Evolutionary conservation across 37 sponge, comb jelly and placozoan species (phyloP).

Genomic region (Crambe crambe): DNA sequence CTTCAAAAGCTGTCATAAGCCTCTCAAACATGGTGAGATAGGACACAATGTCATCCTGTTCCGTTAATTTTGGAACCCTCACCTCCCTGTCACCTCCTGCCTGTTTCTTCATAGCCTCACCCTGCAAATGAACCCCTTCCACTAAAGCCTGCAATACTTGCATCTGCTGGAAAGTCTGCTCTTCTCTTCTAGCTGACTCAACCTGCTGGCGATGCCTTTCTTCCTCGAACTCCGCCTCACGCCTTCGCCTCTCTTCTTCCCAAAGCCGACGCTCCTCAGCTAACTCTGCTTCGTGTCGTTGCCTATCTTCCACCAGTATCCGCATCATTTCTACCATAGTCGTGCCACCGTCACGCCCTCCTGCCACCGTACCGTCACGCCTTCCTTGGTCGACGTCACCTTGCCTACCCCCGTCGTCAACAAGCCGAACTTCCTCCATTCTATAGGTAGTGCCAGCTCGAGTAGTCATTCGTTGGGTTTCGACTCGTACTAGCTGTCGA

Average conservation of each 20-base stretch:
- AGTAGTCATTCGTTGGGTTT: background rate
- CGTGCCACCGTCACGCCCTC: background rate
- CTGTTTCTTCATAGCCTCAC: background rate
- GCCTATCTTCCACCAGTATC: background rate
- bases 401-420: background rate
- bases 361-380: background rate
- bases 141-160: slow-evolving; percentile 1
- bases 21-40: slow-evolving; percentile 10
- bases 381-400: background rate
- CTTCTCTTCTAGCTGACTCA: background rate
- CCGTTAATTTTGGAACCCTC: slow-evolving; percentile 10
- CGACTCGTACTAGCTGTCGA: background rate
- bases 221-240: background rate
- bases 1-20: slow-evolving; percentile 15
- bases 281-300: background rate
- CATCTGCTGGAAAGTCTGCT: background rate
- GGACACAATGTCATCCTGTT: slow-evolving; percentile 25
- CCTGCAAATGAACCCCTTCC: background rate
- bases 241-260: background rate
- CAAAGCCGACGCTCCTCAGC: background rate
- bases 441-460: background rate
- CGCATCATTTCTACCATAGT: background rate
- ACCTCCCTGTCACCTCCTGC: background rate
- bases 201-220: background rate
- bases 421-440: background rate